These are phyloP conservation scores for Eurystomus glaucurus DNA, from an alignment of 2,797 vertebrate genomes.

Conservation along the genomic window DNA sequence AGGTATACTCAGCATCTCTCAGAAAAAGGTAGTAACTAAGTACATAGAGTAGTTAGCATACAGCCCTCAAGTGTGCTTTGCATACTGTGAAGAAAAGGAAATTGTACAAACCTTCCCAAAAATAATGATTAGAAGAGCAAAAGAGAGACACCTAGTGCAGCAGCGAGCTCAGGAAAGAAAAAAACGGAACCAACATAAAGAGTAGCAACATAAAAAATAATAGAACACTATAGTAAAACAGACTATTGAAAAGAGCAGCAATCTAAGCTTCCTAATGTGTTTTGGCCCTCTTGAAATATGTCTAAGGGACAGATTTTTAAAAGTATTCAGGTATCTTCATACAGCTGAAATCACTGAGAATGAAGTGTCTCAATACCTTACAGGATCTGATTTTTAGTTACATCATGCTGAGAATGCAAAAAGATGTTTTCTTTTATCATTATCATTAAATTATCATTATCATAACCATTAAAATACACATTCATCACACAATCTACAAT, in stretches of 20 bases:
- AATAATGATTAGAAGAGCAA: background rate
- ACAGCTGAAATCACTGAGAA: background rate
- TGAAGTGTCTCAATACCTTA: background rate
- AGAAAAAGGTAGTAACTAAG: background rate
- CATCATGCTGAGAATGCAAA: background rate
- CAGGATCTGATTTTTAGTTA: background rate
- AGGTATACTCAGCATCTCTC: background rate
- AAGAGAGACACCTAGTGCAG: background rate
- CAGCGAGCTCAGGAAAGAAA: background rate
- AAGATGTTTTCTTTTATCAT: background rate
- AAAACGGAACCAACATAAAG: background rate
- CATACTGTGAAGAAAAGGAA: background rate
- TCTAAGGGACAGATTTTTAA: background rate
- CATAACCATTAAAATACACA: background rate
- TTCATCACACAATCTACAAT: background rate
- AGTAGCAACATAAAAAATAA: background rate
- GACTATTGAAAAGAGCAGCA: background rate
- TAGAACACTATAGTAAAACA: background rate
- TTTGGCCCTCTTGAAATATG: background rate
- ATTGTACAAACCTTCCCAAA: background rate
- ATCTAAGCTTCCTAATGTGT: background rate
- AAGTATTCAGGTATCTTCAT: background rate
- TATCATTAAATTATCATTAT: background rate
- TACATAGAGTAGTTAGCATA: background rate
- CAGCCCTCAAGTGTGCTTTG: background rate